Evolutionary conservation across 1,140 invertebrate genomes (phyloP), one percentile per base, ranked within the genome.

Genomic region (Aphaenogaster rudis): DNA sequence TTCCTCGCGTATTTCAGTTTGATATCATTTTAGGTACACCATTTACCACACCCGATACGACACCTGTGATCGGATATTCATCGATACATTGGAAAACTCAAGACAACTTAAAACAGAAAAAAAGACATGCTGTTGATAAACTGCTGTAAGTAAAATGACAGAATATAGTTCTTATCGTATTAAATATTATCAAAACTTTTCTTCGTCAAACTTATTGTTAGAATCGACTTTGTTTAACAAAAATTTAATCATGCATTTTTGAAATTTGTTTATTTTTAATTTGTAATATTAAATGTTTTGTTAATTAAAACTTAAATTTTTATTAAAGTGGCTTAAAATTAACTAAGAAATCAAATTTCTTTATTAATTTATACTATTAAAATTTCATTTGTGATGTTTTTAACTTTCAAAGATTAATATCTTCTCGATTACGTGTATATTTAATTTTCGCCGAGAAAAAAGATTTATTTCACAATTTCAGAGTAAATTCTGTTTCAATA

Each of bases 51-150:
- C 86, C 91, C 17, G 91, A 92, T 1, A 79, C 50, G 9, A 86
- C 87, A 78, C 74, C 71, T n/a, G 86, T 93, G 2, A 91, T 92
- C 1, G 91, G 92, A 72, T 93, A 94, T 88, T 94, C 94, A 2
- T 93, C 94, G 8, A 92, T 87, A 9, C 93, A 94, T 59, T 93
- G 93, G 88, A 95, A 90, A 66, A 92, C 91, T 0, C 90, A 91
- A 17, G 94, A 95, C 17, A 92, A 95, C 39, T 76, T 94, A 21
- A 95, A 95, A 66, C 91, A 92, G 36, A 95, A 95, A 69, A 95
- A 93, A 77, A 94, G 93, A 71, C 88, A 93, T 45, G 93, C 92
- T 9, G 88, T 93, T 71, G 94, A 95, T 7, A 95, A 93, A 89
- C 69, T 95, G 66, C 72, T 95, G 95, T 95, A 88, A 93, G 93